Conservation (phyloP, 1,140 invertebrate species). For the Tetragonula clypearis region DNA sequence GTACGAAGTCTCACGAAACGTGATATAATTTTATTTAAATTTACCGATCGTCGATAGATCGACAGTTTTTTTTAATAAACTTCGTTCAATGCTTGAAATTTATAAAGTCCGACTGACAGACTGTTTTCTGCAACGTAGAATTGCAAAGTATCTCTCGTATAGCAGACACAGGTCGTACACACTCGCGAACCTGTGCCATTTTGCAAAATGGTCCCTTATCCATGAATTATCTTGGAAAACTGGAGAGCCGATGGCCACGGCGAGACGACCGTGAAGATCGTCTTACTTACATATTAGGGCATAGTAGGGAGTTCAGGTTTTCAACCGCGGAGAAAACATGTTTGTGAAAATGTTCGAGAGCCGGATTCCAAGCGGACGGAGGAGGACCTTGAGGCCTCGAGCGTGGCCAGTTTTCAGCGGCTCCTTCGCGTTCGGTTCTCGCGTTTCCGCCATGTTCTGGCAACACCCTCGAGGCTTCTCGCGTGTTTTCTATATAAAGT, state of each 20-base stretch:
- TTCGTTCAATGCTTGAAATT: no score
- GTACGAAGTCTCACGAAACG: no score
- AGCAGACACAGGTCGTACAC: neutral
- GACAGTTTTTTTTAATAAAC: no score
- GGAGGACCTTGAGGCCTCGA: constrained; percentile 45
- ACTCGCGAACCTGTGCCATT: neutral
- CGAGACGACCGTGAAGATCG: constrained; percentile 37
- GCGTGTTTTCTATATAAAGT: constrained; percentile 73
- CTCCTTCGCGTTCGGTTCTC: neutral
- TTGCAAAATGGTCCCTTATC: neutral
- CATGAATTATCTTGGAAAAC: neutral
- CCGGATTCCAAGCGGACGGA: constrained; percentile 49
- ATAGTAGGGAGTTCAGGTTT: neutral
- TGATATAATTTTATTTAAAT: no score
- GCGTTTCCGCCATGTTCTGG: neutral
- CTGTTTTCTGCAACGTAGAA: no score
- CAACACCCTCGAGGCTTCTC: constrained; percentile 55
- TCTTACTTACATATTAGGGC: constrained; percentile 41
- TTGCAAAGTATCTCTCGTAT: neutral
- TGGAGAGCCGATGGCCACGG: neutral
- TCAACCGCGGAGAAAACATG: neutral
- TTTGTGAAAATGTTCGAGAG: constrained; percentile 29
- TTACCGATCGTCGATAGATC: no score
- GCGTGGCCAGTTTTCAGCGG: constrained; percentile 51
- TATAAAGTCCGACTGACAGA: no score